These are phyloP conservation scores for Spheniscus mendiculus DNA, from an alignment of 2,113 vertebrate species.

Conservation along the genomic window DNA sequence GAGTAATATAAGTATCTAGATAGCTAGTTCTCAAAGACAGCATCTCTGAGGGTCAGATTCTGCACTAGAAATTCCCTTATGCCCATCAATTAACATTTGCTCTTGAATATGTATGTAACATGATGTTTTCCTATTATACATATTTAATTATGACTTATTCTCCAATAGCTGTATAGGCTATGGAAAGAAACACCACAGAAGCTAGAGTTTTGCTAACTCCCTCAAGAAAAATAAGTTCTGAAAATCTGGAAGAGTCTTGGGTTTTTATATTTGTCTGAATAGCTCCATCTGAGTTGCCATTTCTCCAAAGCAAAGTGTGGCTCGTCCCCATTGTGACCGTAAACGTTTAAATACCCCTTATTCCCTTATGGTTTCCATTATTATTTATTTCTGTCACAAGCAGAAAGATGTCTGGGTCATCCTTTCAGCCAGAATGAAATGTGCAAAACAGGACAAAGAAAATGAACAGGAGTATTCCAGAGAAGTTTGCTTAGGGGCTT, in stretches of 20 bases:
- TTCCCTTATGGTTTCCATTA: slow-evolving; percentile 22
- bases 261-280: slow-evolving; percentile 30
- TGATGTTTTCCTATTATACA: slow-evolving; percentile 70
- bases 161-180: slow-evolving; percentile 13
- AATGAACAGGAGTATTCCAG: slow-evolving; percentile 6
- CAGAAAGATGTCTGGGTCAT: slow-evolving; percentile 38
- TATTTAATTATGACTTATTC: slow-evolving; percentile 58
- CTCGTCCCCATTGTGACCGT: background rate
- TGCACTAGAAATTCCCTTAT: slow-evolving; percentile 65
- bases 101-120: slow-evolving; percentile 69
- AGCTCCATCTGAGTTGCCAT: background rate
- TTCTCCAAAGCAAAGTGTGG: slow-evolving; percentile 20
- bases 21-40: slow-evolving; percentile 65
- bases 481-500: background rate
- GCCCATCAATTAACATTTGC: slow-evolving; percentile 70
- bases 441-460: background rate
- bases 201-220: background rate
- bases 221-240: slow-evolving; percentile 38
- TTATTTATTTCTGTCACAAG: slow-evolving; percentile 31
- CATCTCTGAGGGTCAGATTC: slow-evolving; percentile 69
- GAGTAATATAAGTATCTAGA: slow-evolving; percentile 71
- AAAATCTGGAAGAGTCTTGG: background rate
- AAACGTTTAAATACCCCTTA: slow-evolving; percentile 32
- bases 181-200: slow-evolving; percentile 25
- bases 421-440: slow-evolving; percentile 1